Base-by-base conservation (phyloP, 2,113 vertebrate species). In the Solea solea region DNA sequence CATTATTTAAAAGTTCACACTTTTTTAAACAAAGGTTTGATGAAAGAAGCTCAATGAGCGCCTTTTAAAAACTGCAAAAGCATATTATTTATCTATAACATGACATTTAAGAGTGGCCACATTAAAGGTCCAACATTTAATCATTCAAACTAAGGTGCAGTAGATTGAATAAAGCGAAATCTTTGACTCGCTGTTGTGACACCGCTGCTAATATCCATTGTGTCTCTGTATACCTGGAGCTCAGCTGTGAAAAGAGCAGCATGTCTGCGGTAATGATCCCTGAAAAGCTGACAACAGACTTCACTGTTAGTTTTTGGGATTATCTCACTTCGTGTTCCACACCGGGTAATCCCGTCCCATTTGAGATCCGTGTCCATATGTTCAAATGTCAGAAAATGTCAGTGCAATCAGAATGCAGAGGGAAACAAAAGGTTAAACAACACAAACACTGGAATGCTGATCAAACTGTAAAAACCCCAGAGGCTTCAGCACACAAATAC, bases 371-470 rank as follows among this genome's bases (percentile, higher is more conserved):
- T 69, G 78, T 80, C 83, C 74, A 69, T 83, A 83, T 86, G 85
- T 63, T 80, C 64, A 86, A 89, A 89, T 88, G 86, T 85, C 87
- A 89, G 65, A 64, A 80, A 90, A 89, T 86, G 82, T 86, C 87
- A 81, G 53, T 5, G 69, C 63, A 75, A 76, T 82, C 77, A 85
- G 53, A 42, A 53, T 51, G 72, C 69, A 11, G 21, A 21, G 27
- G 25, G 41, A 5, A 46, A 46, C 45, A 55, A 64, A 80, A 70
- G 80, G 71, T 87, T 83, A 79, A 71, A 80, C 64, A 76, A 77
- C 78, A 82, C 64, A 84, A 76, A 66, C 51, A 64, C 8, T 8
- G 61, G n/a, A 5, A 14, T 66, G 74, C 42, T 71, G 71, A 78
- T 25, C 40, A 61, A 44, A 54, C 46, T n/a, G 41, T 27, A 56